These are phyloP conservation scores for Tenthredo notha DNA, from an alignment of 2,888 invertebrate species.

Conservation along the genomic window DNA sequence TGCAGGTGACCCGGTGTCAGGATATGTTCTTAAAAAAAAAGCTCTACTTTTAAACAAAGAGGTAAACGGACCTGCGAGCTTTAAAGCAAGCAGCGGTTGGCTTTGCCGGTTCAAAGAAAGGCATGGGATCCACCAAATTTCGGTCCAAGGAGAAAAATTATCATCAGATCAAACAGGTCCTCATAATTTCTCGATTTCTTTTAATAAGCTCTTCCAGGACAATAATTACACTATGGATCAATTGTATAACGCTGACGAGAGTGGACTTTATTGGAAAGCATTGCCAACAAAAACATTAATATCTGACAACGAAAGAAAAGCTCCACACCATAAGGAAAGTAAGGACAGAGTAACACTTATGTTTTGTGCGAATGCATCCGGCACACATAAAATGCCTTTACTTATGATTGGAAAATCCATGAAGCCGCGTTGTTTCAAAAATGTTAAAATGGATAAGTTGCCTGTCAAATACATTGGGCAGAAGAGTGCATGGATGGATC, in stretches of 20 bases:
- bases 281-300: background rate
- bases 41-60: conserved; percentile 59
- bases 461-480: background rate
- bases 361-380: background rate
- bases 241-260: background rate
- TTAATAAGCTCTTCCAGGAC: background rate
- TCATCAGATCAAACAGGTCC: background rate
- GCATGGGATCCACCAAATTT: conserved; percentile 59
- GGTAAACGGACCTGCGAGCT: conserved; percentile 56
- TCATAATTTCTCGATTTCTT: no score
- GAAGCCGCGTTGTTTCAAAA: background rate
- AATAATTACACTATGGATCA: background rate
- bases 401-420: background rate
- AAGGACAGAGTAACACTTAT: background rate
- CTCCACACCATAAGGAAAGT: background rate
- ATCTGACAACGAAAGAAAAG: background rate
- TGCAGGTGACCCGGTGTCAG: conserved; percentile 59
- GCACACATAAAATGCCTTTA: background rate
- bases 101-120: conserved; percentile 63
- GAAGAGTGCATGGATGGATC: background rate
- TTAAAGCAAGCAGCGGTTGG: conserved; percentile 62
- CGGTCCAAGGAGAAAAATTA: background rate
- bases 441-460: background rate
- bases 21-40: conserved; percentile 62
- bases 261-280: background rate